Base-by-base conservation (phyloP, 2,113 vertebrate genomes). In the Chloropsis cyanopogon region DNA sequence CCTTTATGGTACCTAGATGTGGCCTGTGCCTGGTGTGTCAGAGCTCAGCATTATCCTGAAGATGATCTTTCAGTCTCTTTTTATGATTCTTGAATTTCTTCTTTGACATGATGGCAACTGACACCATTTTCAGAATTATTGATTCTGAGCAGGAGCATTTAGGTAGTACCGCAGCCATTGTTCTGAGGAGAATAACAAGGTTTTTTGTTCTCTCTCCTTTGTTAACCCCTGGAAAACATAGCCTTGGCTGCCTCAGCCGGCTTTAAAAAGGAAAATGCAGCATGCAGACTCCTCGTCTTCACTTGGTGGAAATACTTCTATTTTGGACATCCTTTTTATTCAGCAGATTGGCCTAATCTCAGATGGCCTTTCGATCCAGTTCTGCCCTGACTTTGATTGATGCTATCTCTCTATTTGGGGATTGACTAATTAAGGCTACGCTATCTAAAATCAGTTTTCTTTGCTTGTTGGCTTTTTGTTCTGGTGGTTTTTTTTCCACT, bases 371-470 rank as follows among this genome's bases (percentile, higher is more conserved):
- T 96, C 3, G 4, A 94, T 86, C 66, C 85, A 78, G 31, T 95
- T 90, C 73, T 87, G 37, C 54, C 49, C 41, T 95, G 89, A 87
- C 82, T 92, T 80, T 93, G 94, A 95, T 61, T 92, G 90, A 93
- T 97, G 72, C 29, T 88, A 44, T 93, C 41, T 91, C 72, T 88
- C 90, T 96, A 4, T 87, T 85, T 87, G 52, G 82, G 50, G 82
- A 77, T 46, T 93, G 89, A 91, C 89, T 97, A 88, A 96, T 95
- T 95, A 95, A 92, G 56, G 24, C 44, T 92, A n/a, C 68, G 37
- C 52, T 88, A 71, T 90, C 91, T 90, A 66, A 93, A 81, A 96
- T 91, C 86, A 72, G 71, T 82, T 95, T 86, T 35, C 46, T 95
- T 92, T 89, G 52, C 56, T 64, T 73, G 15, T 41, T 80, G 0